Evolutionary conservation across 2,113 vertebrate genomes (phyloP).

Genomic region (Plecturocebus donacophilus): DNA sequence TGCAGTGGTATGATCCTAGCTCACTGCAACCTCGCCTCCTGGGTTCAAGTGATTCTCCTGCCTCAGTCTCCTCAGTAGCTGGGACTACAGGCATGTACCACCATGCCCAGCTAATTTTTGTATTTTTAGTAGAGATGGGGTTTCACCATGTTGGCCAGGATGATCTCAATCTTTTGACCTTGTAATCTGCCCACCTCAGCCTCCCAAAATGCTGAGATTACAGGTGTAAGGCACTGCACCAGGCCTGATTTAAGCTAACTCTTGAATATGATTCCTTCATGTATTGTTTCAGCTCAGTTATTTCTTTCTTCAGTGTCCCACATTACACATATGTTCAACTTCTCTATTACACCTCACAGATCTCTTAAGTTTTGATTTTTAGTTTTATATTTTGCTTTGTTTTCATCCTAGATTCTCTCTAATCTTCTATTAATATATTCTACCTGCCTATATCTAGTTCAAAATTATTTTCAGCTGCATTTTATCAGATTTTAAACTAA

Average conservation of each 20-base stretch:
- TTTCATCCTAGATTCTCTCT: neutral
- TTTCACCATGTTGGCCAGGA: too few relatives aligned
- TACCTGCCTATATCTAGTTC: neutral
- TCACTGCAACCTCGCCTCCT: too few relatives aligned
- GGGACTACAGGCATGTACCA: too few relatives aligned
- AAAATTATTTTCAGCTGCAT: neutral
- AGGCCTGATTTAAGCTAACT: neutral
- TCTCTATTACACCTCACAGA: neutral
- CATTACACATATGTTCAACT: neutral
- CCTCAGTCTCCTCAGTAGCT: too few relatives aligned
- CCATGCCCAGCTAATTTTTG: too few relatives aligned
- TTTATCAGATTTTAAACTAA: neutral
- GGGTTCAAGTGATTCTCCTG: too few relatives aligned
- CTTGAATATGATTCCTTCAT: neutral
- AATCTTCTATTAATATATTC: neutral
- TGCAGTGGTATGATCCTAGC: too few relatives aligned
- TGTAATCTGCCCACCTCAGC: too few relatives aligned
- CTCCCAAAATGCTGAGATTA: too few relatives aligned
- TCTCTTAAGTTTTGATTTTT: neutral
- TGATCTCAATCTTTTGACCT: too few relatives aligned
- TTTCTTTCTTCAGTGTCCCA: neutral
- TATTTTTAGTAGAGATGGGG: too few relatives aligned
- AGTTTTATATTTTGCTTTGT: neutral
- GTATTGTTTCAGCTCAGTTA: neutral
- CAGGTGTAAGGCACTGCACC: too few relatives aligned